Percentiles rank a stretch among this genome's conserved stretches.
phyloP scores from a whole-genome alignment of 1,140 invertebrate species.

The Globodera rostochiensis region DNA sequence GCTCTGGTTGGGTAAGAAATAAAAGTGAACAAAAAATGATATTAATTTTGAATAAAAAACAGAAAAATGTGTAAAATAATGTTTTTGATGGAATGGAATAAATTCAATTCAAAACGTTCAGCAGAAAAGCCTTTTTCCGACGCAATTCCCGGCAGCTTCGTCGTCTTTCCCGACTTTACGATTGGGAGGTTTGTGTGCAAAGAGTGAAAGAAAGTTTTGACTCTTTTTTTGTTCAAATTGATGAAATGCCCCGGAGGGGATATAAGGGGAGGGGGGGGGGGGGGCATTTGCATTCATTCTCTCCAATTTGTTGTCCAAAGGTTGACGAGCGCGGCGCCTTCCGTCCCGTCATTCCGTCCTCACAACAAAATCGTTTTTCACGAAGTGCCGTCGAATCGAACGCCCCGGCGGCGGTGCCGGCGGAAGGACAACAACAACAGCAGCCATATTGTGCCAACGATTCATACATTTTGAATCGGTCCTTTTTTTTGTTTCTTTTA shows the following conservation, averaged over 20 bases:
- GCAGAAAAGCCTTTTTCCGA: constrained; percentile 61
- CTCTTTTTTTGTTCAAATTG: not conserved
- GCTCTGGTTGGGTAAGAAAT: no score
- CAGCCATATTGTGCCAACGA: constrained; percentile 58
- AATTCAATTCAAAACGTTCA: no score
- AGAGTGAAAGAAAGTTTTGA: constrained; percentile 23
- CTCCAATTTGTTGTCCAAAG: not conserved
- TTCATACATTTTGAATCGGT: constrained; percentile 57
- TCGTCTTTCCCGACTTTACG: constrained; percentile 58
- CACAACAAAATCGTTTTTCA: constrained; percentile 25
- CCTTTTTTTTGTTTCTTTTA: not conserved
- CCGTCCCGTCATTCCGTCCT: constrained; percentile 18
- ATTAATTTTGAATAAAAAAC: not conserved
- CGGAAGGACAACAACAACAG: constrained; percentile 11
- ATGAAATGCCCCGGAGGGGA: not conserved
- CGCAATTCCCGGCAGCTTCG: constrained; percentile 62
- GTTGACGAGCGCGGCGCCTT: constrained; percentile 24
- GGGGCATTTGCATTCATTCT: constrained; percentile 2
- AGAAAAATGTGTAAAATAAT: not conserved
- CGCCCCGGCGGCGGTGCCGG: not conserved
- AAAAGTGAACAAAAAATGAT: not conserved
- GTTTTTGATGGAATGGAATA: constrained; percentile 1
- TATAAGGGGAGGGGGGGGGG: no score
- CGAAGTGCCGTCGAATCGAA: not conserved
- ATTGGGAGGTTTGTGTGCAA: constrained; percentile 63